A percentile compares a stretch with the other conserved stretches of the same genome.
Conservation (phyloP, 2,888 invertebrate species). For the Drosophila borborema region DNA sequence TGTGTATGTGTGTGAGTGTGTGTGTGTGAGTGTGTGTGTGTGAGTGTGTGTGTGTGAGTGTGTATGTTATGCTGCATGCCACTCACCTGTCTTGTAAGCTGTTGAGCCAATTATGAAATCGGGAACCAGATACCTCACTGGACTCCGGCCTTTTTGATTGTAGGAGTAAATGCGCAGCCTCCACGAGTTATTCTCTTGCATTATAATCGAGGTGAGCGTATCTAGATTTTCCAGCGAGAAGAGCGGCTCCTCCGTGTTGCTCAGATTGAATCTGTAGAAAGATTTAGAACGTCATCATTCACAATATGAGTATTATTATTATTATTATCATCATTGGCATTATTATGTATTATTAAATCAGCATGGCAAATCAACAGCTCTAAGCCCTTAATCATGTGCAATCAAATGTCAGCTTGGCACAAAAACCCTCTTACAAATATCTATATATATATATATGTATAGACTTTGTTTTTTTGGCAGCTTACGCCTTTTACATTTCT, state of each 20-base stretch:
- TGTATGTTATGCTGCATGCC: slow-evolving; percentile 44
- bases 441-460: neutral
- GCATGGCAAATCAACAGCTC: slow-evolving; percentile 65
- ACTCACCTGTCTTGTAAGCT: slow-evolving; percentile 89
- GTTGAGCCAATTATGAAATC: slow-evolving; percentile 91
- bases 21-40: too few species aligned
- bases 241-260: slow-evolving; percentile 84
- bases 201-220: slow-evolving; percentile 91
- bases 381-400: slow-evolving; percentile 75
- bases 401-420: slow-evolving; percentile 55
- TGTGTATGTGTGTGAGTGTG: too few species aligned
- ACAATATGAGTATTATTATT: slow-evolving; percentile 8
- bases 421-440: slow-evolving; percentile 34
- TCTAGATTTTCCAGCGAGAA: slow-evolving; percentile 86
- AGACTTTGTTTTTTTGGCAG: slow-evolving; percentile 30
- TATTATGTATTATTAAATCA: slow-evolving; percentile 53
- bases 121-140: slow-evolving; percentile 88
- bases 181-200: slow-evolving; percentile 92
- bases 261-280: slow-evolving; percentile 83
- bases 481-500: slow-evolving; percentile 46
- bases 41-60: slow-evolving; percentile 14
- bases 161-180: slow-evolving; percentile 91
- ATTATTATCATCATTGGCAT: slow-evolving; percentile 6
- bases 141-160: slow-evolving; percentile 93
- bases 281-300: neutral